phyloP scores from a whole-genome alignment of 2,113 vertebrate species.

The Neogale vison region DNA sequence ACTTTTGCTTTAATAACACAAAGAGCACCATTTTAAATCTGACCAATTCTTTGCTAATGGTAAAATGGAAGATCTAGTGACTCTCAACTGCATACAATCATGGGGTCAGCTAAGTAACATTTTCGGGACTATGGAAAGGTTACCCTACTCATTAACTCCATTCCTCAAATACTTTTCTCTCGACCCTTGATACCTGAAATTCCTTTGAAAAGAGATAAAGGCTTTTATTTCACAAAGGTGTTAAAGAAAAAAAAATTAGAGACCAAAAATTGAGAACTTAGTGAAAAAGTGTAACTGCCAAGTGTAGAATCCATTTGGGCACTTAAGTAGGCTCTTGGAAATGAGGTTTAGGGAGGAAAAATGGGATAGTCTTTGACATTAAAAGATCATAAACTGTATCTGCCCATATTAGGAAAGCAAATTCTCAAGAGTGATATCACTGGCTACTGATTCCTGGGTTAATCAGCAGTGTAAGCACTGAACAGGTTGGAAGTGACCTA shows the following conservation, averaged over 20 bases:
- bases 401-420: background rate
- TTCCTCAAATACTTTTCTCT: background rate
- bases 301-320: background rate
- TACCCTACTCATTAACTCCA: background rate
- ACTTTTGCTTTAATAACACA: background rate
- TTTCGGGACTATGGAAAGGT: background rate
- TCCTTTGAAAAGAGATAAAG: slow-evolving; percentile 29
- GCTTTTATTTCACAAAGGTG: background rate
- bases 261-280: background rate
- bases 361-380: background rate
- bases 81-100: background rate
- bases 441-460: background rate
- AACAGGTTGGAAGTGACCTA: background rate
- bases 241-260: slow-evolving; percentile 5
- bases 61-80: background rate
- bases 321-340: background rate
- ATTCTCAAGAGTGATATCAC: background rate
- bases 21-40: background rate
- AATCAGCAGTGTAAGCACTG: background rate
- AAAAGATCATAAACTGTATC: slow-evolving; percentile 13
- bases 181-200: background rate
- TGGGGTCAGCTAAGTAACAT: background rate
- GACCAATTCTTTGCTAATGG: background rate
- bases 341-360: background rate
- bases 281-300: background rate